A percentile compares a stretch with the other conserved stretches of the same genome.
phyloP scores from a whole-genome alignment of 2,113 vertebrate genomes.

The Xenopus tropicalis region UCB_Xtro_10.0 CM004443.2:101676001-101676500 shows the following conservation, averaged over 20 bases:
- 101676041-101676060: too few relatives aligned
- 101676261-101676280: neutral
- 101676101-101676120: too few relatives aligned
- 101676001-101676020: too few relatives aligned
- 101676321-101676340: neutral
- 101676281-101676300: neutral
- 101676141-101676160: too few relatives aligned
- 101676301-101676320: neutral
- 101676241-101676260: neutral
- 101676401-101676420: slow-evolving; percentile 20
- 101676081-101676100: too few relatives aligned
- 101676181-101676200: too few relatives aligned
- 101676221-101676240: neutral
- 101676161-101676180: too few relatives aligned
- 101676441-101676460: slow-evolving; percentile 21
- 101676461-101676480: slow-evolving; percentile 33
- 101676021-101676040: too few relatives aligned
- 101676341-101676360: slow-evolving; percentile 11
- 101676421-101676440: slow-evolving; percentile 41
- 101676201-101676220: too few relatives aligned
- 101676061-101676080: too few relatives aligned
- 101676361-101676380: slow-evolving; percentile 6
- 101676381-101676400: slow-evolving; percentile 11
- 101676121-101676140: too few relatives aligned
- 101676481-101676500: slow-evolving; percentile 38